A percentile compares a stretch with the other conserved stretches of the same genome.
Evolutionary conservation across 2,797 vertebrate genomes (phyloP).

Genomic region (Sparidentex hasta): DNA sequence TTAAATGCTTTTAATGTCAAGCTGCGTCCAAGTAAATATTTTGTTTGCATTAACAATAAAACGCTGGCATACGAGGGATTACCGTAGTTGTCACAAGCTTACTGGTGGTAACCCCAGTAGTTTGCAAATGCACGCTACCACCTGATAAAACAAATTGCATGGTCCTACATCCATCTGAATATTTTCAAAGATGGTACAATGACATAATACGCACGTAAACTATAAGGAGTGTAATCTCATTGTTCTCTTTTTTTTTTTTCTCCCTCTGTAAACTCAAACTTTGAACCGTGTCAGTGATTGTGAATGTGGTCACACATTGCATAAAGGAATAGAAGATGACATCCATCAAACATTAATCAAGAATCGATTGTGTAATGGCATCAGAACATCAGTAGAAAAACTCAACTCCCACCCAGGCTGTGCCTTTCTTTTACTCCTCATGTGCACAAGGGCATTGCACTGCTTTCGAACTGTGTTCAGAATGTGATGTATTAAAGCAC

Average conservation of each 20-base stretch:
- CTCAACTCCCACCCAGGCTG: background rate
- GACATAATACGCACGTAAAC: background rate
- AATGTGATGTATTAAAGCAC: slow-evolving; percentile 29
- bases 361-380: background rate
- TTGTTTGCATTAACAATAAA: no score
- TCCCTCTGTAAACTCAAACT: no score
- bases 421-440: slow-evolving; percentile 19
- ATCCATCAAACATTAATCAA: background rate
- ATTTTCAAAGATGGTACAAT: slow-evolving; percentile 1
- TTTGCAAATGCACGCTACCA: no score
- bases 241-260: background rate
- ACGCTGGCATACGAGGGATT: no score
- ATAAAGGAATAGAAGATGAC: background rate
- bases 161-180: background rate
- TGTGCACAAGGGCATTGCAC: background rate
- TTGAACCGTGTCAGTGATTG: background rate
- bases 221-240: background rate
- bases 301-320: background rate
- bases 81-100: no score
- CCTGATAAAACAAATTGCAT: no score
- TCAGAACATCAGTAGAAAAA: background rate
- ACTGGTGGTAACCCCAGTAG: no score
- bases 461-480: slow-evolving; percentile 25
- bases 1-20: no score
- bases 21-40: no score